Evolutionary conservation across 2,888 invertebrate species (phyloP), one percentile per base, ranked within the genome.

Genomic region (Plebejus anna): DNA sequence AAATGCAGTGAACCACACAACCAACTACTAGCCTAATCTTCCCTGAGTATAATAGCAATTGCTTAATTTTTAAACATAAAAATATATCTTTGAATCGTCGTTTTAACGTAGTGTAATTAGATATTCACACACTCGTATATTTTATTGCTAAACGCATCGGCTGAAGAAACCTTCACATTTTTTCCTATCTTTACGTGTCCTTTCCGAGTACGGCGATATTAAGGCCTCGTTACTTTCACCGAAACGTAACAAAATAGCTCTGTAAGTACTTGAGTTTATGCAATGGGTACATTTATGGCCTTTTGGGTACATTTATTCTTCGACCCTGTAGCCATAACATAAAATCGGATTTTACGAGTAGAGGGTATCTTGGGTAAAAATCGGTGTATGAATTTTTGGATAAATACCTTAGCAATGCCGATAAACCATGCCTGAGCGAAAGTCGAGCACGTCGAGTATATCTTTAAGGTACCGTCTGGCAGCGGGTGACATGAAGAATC

Each of bases 281-380:
- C 66, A 16, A 66, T 66, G 32, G 66, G 66, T 5, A 66, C 66
- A 66, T 66, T 66, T 66, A 66, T 66, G 32, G 32, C 13, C 66
- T 66, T 66, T 66, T 36, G 66, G 66, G 16, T 32, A 66, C 66
- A 66, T 32, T 66, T 66, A 66, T 16, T 32, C 13, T 66, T 66
- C 66, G 66, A 66, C 66, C 66, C 32, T 36, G 66, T 66, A 36
- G 32, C 66, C 66, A 66, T 66, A 66, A 5, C 32, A 66, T 66
- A 66, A 66, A 66, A 66, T 66, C 32, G 66, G 66, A 66, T 66
- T 32, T 66, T 66, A 36, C 32, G 66, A 66, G 32, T 16, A 36
- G 5, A 28, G 28, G 11, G 32, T 5, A 66, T 16, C 32, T 66
- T 32, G 13, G 32, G 36, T 66, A 5, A 66, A 66, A 66, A 4